Evolutionary conservation across 2,888 invertebrate genomes (phyloP), one percentile per base, ranked within the genome.

Genomic region (Dryobotodes eremita): DNA sequence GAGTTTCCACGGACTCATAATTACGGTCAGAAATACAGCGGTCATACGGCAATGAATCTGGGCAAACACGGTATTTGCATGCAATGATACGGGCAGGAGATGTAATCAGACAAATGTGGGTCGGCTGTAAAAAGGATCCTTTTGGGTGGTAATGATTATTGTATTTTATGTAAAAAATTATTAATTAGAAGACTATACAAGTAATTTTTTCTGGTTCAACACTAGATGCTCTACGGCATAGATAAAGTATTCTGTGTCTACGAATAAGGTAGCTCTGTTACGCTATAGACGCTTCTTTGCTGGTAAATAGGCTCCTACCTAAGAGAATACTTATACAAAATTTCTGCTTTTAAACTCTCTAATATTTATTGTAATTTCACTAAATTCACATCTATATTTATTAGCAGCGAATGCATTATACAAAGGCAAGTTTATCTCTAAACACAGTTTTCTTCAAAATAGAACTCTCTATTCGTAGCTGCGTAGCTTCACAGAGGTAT

Each of bases 41-140:
- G 86, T 84, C 88, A 83, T 89, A 89, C 71, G 77, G 86, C 86
- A 82, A 88, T 90, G 87, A 89, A 90, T 83, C 77, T 86, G 79
- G 88, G 87, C 89, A 92, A 92, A 93, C 91, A 93, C 90, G 91
- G 91, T 89, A 90, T 92, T 92, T 89, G 92, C 94, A 94, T 94
- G 95, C 94, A 91, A 94, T 91, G 91, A 77, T 76, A 76, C 73
- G 70, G 36, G 20, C 69, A 69, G 31, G 53, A 79, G 81, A 85
- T 75, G 73, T 69, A 59, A 79, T 71, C 57, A 20, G 59, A 55
- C 31, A 53, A 79, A 80, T 59, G 64, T 80, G 59, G 79, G 80
- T 79, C 53, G 80, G 53, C 26, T 36, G 13, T 57, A 69, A 77
- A 69, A 77, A 42, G 17, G 6, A 55, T 55, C 8, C 3, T 36